These are phyloP conservation scores for Helicoverpa zea DNA, from an alignment of 1,140 invertebrate species.

Conservation along the genomic window DNA sequence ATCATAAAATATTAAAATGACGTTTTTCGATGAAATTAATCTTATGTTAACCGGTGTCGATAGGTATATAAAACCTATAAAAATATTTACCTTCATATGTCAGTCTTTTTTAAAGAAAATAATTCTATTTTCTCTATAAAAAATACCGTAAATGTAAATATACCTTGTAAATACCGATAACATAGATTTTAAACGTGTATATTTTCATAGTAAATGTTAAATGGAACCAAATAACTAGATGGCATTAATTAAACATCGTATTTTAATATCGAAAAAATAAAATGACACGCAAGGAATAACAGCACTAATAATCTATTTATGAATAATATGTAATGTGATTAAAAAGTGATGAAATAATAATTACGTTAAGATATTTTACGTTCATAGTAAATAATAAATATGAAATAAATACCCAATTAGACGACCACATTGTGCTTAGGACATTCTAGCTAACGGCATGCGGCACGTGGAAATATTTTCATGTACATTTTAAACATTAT, in stretches of 20 bases:
- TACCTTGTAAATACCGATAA: constrained; percentile 76
- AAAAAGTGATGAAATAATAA: constrained; percentile 59
- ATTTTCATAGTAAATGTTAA: constrained; percentile 86
- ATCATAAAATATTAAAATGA: too few relatives aligned
- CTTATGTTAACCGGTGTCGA: too few relatives aligned
- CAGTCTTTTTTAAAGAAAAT: background rate
- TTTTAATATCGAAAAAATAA: constrained; percentile 40
- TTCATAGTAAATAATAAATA: constrained; percentile 49
- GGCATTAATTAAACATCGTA: constrained; percentile 59
- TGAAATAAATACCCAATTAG: constrained; percentile 45
- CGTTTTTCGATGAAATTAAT: too few relatives aligned
- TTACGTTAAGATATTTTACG: constrained; percentile 40
- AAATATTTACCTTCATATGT: background rate
- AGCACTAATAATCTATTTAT: constrained; percentile 21
- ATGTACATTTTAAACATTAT: constrained; percentile 40
- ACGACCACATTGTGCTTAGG: constrained; percentile 30
- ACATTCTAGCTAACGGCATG: constrained; percentile 35
- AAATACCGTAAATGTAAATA: constrained; percentile 50
- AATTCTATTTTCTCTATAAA: constrained; percentile 26
- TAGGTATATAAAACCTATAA: background rate
- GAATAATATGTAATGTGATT: constrained; percentile 59
- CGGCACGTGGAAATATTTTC: constrained; percentile 33
- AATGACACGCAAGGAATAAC: constrained; percentile 33
- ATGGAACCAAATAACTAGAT: constrained; percentile 84
- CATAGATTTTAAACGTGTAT: constrained; percentile 80